Percentiles rank a stretch among this genome's conserved stretches.
phyloP scores from a whole-genome alignment of 2,888 invertebrate genomes.

The Priocnemis perturbator region DNA sequence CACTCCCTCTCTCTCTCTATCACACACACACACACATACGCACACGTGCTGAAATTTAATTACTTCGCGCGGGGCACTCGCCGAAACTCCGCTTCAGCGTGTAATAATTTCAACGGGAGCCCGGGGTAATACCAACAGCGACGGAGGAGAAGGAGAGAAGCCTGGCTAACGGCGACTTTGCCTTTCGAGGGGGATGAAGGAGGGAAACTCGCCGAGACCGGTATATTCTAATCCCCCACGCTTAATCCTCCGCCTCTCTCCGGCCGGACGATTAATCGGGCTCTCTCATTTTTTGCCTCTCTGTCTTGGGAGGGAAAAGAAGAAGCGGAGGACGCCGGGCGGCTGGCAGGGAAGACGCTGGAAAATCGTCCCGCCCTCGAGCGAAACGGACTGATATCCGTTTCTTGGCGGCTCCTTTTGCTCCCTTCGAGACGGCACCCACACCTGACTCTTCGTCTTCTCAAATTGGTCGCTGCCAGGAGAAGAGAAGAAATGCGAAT shows the following conservation, averaged over 20 bases:
- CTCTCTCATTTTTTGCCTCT: slow-evolving; percentile 5
- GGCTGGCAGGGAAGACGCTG: too few species aligned
- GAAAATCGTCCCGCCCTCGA: too few species aligned
- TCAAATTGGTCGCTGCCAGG: not conserved
- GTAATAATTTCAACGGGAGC: slow-evolving; percentile 55
- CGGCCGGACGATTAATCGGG: slow-evolving; percentile 38
- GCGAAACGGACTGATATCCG: too few species aligned
- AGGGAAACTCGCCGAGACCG: slow-evolving; percentile 31
- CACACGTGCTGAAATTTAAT: slow-evolving; percentile 57
- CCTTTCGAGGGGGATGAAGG: not conserved
- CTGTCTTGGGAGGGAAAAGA: not conserved
- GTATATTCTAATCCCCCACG: slow-evolving; percentile 43
- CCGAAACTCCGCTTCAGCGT: slow-evolving; percentile 51
- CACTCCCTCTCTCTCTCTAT: slow-evolving; percentile 18
- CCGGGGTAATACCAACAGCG: slow-evolving; percentile 43
- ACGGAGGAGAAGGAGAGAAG: not conserved
- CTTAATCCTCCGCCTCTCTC: slow-evolving; percentile 28
- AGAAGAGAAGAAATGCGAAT: slow-evolving; percentile 28
- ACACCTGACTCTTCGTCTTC: too few species aligned
- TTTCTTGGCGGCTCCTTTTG: too few species aligned
- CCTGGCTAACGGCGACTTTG: too few species aligned
- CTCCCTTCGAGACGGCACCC: too few species aligned
- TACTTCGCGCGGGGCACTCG: slow-evolving; percentile 53
- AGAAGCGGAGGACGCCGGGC: not conserved
- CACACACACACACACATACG: slow-evolving; percentile 20